Evolutionary conservation across 2,888 invertebrate genomes (phyloP).

Genomic region (Thereva unica): DNA sequence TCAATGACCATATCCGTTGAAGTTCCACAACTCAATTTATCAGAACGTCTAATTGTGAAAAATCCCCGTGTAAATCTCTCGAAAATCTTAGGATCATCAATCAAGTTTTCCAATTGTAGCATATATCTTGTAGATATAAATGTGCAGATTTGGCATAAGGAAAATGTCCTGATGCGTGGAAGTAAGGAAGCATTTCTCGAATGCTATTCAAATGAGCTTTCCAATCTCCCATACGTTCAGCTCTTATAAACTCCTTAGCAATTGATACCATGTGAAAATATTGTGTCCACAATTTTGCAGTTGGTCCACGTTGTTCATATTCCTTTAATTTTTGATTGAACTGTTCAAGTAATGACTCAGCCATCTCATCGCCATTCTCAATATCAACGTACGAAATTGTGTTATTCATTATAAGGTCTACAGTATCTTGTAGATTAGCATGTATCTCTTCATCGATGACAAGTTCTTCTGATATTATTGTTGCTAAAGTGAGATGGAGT

Average conservation of each 20-base stretch:
- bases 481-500: slow-evolving; percentile 48
- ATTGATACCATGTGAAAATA: slow-evolving; percentile 51
- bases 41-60: too few species aligned
- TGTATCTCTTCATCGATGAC: slow-evolving; percentile 46
- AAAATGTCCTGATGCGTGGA: slow-evolving; percentile 50
- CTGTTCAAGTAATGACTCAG: slow-evolving; percentile 45
- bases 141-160: slow-evolving; percentile 48
- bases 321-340: slow-evolving; percentile 46
- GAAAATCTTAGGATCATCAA: too few species aligned
- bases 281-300: slow-evolving; percentile 49
- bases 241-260: slow-evolving; percentile 46
- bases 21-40: too few species aligned
- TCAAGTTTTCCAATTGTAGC: too few species aligned
- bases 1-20: too few species aligned
- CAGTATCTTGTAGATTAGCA: slow-evolving; percentile 44
- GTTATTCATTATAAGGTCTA: too few species aligned
- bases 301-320: slow-evolving; percentile 46
- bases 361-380: slow-evolving; percentile 47
- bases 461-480: slow-evolving; percentile 46
- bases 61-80: too few species aligned
- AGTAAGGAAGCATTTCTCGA: slow-evolving; percentile 51
- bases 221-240: slow-evolving; percentile 15
- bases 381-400: slow-evolving; percentile 48
- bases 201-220: slow-evolving; percentile 48
- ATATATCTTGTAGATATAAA: slow-evolving; percentile 46